Percentiles rank a stretch among this genome's conserved stretches.
Conservation (phyloP, 2,797 vertebrate genomes). For the Ptychobarbus kaznakovi region DNA sequence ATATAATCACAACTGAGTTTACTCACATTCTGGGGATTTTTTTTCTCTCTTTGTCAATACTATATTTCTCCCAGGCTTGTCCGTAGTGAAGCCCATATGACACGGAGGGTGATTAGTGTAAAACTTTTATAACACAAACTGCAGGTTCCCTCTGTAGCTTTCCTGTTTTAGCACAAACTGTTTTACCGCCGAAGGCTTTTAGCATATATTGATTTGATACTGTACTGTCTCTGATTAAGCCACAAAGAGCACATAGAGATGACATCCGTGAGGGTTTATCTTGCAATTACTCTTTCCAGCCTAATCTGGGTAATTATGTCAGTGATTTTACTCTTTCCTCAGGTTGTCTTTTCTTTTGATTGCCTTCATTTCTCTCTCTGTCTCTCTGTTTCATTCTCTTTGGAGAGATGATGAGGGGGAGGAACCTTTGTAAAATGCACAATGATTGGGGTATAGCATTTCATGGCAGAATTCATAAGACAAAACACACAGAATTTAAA, state of each 20-base stretch:
- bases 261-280: constrained; percentile 59
- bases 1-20: constrained; percentile 34
- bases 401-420: constrained; percentile 47
- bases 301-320: constrained; percentile 61
- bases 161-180: neutral
- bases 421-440: constrained; percentile 26
- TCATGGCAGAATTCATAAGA: constrained; percentile 23
- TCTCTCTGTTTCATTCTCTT: constrained; percentile 31
- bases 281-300: constrained; percentile 60
- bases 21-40: neutral
- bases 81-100: neutral
- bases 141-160: constrained; percentile 2
- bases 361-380: constrained; percentile 41
- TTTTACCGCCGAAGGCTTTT: constrained; percentile 21
- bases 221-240: constrained; percentile 56
- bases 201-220: constrained; percentile 53
- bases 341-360: constrained; percentile 58
- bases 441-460: constrained; percentile 38
- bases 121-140: constrained; percentile 33
- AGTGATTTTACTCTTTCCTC: constrained; percentile 55
- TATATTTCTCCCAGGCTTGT: neutral
- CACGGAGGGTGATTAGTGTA: neutral
- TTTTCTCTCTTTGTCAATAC: neutral
- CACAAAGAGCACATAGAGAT: constrained; percentile 51
- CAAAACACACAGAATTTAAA: constrained; percentile 28